phyloP scores from a whole-genome alignment of 2,797 vertebrate genomes.

The Pipistrellus kuhlii region DNA sequence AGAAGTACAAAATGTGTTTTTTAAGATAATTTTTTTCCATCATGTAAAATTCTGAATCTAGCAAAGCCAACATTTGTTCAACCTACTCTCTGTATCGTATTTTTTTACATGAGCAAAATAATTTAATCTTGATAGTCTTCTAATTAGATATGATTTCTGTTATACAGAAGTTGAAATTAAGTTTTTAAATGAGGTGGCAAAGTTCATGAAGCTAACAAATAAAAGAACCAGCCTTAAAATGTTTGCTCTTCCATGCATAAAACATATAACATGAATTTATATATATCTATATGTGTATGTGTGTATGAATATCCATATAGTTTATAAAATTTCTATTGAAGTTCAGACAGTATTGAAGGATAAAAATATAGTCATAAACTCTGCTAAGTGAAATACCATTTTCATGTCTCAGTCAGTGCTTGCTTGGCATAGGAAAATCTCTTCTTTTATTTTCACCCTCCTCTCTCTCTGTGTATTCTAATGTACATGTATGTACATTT shows the following conservation, averaged over 20 bases:
- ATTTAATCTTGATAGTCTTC: not conserved
- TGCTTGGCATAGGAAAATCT: not conserved
- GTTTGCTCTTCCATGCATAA: not conserved
- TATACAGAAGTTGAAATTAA: conserved; percentile 22
- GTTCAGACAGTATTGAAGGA: not conserved
- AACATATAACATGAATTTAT: not conserved
- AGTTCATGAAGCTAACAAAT: not conserved
- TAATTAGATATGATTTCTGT: not conserved
- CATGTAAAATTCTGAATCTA: not conserved
- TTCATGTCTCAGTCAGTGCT: not conserved
- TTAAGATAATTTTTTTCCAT: not conserved
- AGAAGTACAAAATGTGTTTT: not conserved
- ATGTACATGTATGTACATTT: not conserved
- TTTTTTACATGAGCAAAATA: conserved; percentile 16
- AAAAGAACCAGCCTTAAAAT: not conserved
- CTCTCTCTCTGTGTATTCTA: rapidly evolving
- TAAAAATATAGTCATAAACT: not conserved
- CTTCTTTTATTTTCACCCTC: no score
- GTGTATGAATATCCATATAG: not conserved
- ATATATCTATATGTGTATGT: not conserved
- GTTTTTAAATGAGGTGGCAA: conserved; percentile 2
- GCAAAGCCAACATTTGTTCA: not conserved
- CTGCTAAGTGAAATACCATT: not conserved
- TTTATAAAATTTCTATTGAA: not conserved
- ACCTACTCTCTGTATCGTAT: not conserved